Base-by-base conservation (phyloP, 2,888 invertebrate species). In the Sarcophaga carnaria region DNA sequence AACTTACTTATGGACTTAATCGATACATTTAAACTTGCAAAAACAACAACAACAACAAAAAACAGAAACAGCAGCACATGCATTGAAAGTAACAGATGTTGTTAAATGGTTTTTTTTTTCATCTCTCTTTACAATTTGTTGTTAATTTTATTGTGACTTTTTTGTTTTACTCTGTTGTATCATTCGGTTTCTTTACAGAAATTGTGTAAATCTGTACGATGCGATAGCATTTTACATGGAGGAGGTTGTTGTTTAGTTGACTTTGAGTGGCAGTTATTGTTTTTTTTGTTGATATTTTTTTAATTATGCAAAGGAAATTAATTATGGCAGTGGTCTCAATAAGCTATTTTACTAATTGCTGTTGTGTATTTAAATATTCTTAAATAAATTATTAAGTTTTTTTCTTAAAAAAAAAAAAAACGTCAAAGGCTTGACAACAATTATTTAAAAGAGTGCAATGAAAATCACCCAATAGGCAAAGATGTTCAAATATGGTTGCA, bases 321-420 rank as follows among this genome's bases (percentile, higher is more conserved):
- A 54, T 83, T 67, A 54, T 63, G 20, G 22, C 72, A 67, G 72
- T 74, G 72, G 83, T 79, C 75, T 60, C 85, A 85, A 75, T 85
- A 79, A 85, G 75, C 47, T 64, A 79, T 75, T 74, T 82, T 82
- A 78, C 70, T 85, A 85, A 85, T 75, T 74, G 85, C 69, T 69
- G 25, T 79, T 79, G 20, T 79, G 67, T 78, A 64, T 63, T 83
- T 74, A 72, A 64, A 25, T 66, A 10, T 27, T 69, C 67, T 67
- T 78, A 62, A 62, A 20, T 20, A 62, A 22, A 54, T 70, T 20
- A 20, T 20, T 5, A 62, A 54, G 14, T 20, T 63, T 27, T 17
- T 17, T n/a, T 45, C 59, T 66, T 10, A 74, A 22, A 2, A n/a
- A 10, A 49, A 49, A 11, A 49, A 49, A 54, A 54, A 14, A 17